A percentile compares a stretch with the other conserved stretches of the same genome.
Conservation (phyloP, 2,797 vertebrate genomes). For the Pangasius krempfi region DNA sequence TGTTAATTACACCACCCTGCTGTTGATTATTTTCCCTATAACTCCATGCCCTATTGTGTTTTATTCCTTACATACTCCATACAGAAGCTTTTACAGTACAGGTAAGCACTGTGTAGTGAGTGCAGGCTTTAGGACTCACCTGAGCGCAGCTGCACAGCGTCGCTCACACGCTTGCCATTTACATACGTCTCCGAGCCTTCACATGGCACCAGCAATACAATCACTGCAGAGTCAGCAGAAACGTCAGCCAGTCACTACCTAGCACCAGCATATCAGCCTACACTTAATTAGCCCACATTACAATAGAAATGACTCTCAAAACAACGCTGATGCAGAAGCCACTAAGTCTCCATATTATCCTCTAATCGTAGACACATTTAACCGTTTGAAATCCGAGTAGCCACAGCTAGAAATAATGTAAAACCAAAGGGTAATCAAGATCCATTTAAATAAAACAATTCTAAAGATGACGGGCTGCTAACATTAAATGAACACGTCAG, state of each 20-base stretch:
- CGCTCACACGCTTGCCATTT: conserved; percentile 93
- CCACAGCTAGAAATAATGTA: neutral
- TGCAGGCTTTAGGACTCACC: conserved; percentile 70
- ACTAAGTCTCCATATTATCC: neutral
- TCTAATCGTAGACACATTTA: neutral
- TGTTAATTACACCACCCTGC: neutral
- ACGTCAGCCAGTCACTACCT: neutral
- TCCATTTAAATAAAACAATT: neutral
- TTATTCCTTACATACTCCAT: neutral
- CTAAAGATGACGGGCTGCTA: neutral
- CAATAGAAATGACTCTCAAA: neutral
- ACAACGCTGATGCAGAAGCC: neutral
- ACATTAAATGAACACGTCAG: neutral
- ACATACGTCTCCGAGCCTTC: conserved; percentile 96
- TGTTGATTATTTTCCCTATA: neutral
- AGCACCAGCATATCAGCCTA: neutral
- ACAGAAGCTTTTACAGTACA: conserved; percentile 1
- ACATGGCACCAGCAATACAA: conserved; percentile 93
- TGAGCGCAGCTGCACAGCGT: conserved; percentile 92
- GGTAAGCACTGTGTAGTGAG: neutral
- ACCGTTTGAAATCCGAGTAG: neutral
- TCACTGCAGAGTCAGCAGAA: conserved; percentile 76
- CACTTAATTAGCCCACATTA: neutral
- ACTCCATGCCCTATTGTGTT: neutral
- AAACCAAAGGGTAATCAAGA: neutral